These are phyloP conservation scores for Melipona beecheii DNA, from an alignment of 2,888 invertebrate genomes.

Conservation along the genomic window DNA sequence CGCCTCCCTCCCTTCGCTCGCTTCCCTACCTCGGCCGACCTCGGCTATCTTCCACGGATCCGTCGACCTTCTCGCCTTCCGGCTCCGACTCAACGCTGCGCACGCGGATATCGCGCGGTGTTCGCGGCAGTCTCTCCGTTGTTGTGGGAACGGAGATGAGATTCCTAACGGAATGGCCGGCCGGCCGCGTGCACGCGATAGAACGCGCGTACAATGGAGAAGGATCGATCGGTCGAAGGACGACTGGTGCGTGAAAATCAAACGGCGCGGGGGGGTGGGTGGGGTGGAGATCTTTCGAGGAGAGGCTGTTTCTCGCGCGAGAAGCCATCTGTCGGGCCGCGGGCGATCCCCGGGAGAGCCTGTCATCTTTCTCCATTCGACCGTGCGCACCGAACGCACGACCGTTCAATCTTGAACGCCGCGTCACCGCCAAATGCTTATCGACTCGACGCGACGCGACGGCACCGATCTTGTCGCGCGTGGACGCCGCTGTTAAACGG, in stretches of 20 bases:
- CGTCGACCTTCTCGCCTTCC: slow-evolving; percentile 60
- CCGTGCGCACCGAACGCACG: background rate
- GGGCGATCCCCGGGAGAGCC: slow-evolving; percentile 31
- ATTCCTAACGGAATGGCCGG: slow-evolving; percentile 78
- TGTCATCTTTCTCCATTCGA: slow-evolving; percentile 49
- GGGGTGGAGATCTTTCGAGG: slow-evolving; percentile 6
- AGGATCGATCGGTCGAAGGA: slow-evolving; percentile 11
- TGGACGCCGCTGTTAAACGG: background rate
- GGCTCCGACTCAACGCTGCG: slow-evolving; percentile 34
- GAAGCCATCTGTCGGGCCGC: slow-evolving; percentile 42
- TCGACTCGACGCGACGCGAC: slow-evolving; percentile 12
- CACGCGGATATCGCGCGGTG: slow-evolving; percentile 46
- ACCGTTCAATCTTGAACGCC: background rate
- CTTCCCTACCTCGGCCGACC: slow-evolving; percentile 39
- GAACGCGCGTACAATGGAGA: slow-evolving; percentile 1
- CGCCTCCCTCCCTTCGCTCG: slow-evolving; percentile 18
- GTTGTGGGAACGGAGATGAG: slow-evolving; percentile 74
- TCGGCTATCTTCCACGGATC: slow-evolving; percentile 51
- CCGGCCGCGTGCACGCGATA: slow-evolving; percentile 62
- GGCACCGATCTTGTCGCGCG: slow-evolving; percentile 14
- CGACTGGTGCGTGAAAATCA: slow-evolving; percentile 37
- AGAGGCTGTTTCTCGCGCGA: background rate
- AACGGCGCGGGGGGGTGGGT: background rate
- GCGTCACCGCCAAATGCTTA: slow-evolving; percentile 18
- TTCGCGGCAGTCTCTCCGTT: slow-evolving; percentile 57